Conservation (phyloP, 92 coral and sea anemone genomes). For the Umimayanthus kanabou region DNA sequence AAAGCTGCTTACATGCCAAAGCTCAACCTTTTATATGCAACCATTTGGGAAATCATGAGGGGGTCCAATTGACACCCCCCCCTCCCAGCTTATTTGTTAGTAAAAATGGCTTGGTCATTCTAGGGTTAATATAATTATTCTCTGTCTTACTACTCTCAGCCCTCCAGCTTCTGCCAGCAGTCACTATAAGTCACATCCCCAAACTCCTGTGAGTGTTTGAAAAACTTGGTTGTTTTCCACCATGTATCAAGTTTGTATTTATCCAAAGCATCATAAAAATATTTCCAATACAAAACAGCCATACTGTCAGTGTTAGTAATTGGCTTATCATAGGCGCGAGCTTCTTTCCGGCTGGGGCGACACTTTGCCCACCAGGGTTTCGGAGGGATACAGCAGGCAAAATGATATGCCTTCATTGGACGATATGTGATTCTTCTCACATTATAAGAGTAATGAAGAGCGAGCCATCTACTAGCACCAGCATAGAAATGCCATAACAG, state of each 20-base stretch:
- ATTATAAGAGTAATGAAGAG: slow-evolving; percentile 58
- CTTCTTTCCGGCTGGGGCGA: slow-evolving; percentile 72
- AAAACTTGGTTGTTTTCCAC: slow-evolving; percentile 78
- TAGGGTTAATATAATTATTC: not conserved
- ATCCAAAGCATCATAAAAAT: slow-evolving; percentile 62
- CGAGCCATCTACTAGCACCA: slow-evolving; percentile 48
- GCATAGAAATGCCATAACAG: slow-evolving; percentile 80
- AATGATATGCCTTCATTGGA: slow-evolving; percentile 76
- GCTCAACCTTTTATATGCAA: too few species aligned
- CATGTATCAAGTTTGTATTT: slow-evolving; percentile 60
- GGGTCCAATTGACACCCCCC: too few species aligned
- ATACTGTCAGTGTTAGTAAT: slow-evolving; percentile 53
- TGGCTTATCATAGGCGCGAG: slow-evolving; percentile 54
- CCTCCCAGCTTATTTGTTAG: too few species aligned
- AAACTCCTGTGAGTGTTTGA: slow-evolving; percentile 60
- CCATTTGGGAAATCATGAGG: too few species aligned
- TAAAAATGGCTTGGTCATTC: too few species aligned
- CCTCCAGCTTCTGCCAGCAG: slow-evolving; percentile 37
- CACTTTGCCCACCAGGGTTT: slow-evolving; percentile 76
- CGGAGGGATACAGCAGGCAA: slow-evolving; percentile 76
- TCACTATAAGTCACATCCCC: slow-evolving; percentile 46
- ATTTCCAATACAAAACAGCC: slow-evolving; percentile 71
- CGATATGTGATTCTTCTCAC: slow-evolving; percentile 62
- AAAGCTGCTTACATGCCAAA: too few species aligned
- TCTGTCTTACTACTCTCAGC: too few species aligned